phyloP scores from a whole-genome alignment of 2,888 invertebrate species.

The Ecliptopera silaceata region DNA sequence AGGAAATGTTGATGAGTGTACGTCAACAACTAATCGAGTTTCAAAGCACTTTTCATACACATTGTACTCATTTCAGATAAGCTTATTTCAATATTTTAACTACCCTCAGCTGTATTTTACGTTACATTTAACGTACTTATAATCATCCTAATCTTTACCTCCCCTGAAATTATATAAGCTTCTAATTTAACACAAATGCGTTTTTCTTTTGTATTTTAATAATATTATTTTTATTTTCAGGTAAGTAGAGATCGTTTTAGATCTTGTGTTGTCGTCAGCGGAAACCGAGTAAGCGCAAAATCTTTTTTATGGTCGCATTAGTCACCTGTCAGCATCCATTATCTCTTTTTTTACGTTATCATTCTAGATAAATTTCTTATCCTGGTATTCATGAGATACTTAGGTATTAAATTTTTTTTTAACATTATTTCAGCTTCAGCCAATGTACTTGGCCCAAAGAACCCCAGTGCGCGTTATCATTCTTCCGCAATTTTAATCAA shows the following conservation, averaged over 20 bases:
- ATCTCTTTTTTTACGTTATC: constrained; percentile 14
- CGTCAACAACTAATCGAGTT: constrained; percentile 48
- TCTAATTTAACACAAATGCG: not conserved
- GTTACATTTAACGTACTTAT: not conserved
- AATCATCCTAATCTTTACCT: not conserved
- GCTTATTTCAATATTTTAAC: not conserved
- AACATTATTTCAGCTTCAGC: too few relatives aligned
- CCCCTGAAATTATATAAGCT: not conserved
- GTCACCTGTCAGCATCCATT: constrained; percentile 10
- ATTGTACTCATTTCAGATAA: not conserved
- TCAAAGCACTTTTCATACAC: constrained; percentile 40
- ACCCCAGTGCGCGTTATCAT: too few relatives aligned
- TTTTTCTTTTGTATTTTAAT: constrained; percentile 7
- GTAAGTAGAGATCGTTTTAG: constrained; percentile 45
- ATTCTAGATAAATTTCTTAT: not conserved
- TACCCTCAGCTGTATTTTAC: constrained; percentile 3
- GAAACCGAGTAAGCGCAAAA: constrained; percentile 38
- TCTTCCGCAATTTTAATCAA: too few relatives aligned
- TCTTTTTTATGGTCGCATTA: constrained; percentile 15
- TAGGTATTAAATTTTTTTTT: too few relatives aligned
- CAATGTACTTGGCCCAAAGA: too few relatives aligned
- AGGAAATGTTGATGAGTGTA: constrained; percentile 57
- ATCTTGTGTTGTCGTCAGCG: not conserved
- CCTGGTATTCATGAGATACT: not conserved
- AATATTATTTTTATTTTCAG: constrained; percentile 47